Evolutionary conservation across 2,888 invertebrate species (phyloP).

Genomic region (Amiota mariae): DNA sequence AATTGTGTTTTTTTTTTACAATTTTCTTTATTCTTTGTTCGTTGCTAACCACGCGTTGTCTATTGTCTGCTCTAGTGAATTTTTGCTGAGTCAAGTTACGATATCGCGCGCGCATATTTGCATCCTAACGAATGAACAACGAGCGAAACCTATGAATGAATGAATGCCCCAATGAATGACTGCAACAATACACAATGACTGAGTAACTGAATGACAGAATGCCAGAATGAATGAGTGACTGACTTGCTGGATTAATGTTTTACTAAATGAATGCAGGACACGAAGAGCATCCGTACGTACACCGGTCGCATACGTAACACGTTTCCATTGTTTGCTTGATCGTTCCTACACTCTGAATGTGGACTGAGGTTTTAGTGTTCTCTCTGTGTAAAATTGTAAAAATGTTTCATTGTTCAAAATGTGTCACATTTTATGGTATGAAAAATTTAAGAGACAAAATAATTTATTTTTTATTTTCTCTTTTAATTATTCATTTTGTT

Average conservation of each 20-base stretch:
- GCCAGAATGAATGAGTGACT: slow-evolving; percentile 4
- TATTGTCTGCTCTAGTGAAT: not conserved
- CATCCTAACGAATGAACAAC: slow-evolving; percentile 2
- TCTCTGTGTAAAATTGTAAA: not conserved
- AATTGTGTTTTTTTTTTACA: not conserved
- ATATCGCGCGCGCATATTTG: not conserved
- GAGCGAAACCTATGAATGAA: not conserved
- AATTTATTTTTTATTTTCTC: not conserved
- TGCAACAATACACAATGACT: not conserved
- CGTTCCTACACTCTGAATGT: too few species aligned
- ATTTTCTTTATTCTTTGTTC: not conserved
- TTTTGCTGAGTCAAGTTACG: not conserved
- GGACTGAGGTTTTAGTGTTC: too few species aligned
- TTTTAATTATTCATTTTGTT: not conserved
- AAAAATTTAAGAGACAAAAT: not conserved
- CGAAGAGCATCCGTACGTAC: not conserved
- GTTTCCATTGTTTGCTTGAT: slow-evolving; percentile 3
- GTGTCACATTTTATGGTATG: not conserved
- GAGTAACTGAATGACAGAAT: not conserved
- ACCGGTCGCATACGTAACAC: slow-evolving; percentile 20
- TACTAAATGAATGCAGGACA: not conserved
- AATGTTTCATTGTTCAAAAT: not conserved
- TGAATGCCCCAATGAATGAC: not conserved
- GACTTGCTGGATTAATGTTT: not conserved
- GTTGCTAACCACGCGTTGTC: not conserved